Evolutionary conservation across 2,888 invertebrate species (phyloP).

Genomic region (Calameuta pallipes): DNA sequence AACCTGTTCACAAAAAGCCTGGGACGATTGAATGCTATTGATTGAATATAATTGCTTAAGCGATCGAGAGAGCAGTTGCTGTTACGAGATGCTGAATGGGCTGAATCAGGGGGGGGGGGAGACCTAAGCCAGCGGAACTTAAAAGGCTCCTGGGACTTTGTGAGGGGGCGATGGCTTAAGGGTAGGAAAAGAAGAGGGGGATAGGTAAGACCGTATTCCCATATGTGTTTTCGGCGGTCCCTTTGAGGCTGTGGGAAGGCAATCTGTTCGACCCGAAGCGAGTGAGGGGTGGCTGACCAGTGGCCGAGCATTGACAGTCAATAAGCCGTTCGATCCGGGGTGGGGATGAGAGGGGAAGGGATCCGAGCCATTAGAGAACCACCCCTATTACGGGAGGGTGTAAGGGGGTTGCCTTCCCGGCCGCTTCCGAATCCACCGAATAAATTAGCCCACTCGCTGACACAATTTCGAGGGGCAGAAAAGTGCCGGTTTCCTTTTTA

Average conservation of each 20-base stretch:
- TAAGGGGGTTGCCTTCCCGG: neutral
- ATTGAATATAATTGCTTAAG: no score
- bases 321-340: constrained; percentile 41
- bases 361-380: constrained; percentile 28
- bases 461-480: no score
- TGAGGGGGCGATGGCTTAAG: no score
- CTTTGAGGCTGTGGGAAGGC: constrained; percentile 32
- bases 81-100: no score
- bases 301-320: constrained; percentile 42
- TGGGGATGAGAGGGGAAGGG: no score
- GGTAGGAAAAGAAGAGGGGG: constrained; percentile 17
- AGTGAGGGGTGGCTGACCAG: constrained; percentile 17
- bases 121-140: no score
- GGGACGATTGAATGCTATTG: no score
- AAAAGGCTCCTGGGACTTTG: no score
- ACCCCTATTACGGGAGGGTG: constrained; percentile 1
- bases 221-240: constrained; percentile 31
- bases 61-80: no score
- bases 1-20: no score
- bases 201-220: constrained; percentile 17
- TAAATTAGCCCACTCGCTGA: constrained; percentile 27
- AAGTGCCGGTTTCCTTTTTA: no score
- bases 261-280: constrained; percentile 33
- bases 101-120: no score
- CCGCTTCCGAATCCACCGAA: constrained; percentile 18